phyloP scores from a whole-genome alignment of 2,113 vertebrate genomes.

The Myodes glareolus region DNA sequence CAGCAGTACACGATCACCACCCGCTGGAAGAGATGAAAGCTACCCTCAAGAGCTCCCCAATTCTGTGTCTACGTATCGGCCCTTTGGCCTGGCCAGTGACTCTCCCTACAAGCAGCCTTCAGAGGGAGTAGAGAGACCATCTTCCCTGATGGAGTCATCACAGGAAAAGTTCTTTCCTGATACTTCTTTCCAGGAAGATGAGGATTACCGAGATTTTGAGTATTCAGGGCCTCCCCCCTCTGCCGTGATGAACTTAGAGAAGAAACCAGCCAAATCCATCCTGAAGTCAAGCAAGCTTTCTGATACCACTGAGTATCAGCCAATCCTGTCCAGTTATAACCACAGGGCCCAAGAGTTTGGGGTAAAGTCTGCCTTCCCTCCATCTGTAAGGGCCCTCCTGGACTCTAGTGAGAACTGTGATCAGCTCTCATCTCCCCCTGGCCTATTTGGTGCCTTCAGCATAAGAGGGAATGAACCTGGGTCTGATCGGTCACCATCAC shows the following conservation, averaged over 20 bases:
- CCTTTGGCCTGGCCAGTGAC: slow-evolving; percentile 84
- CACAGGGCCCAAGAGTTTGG: slow-evolving; percentile 85
- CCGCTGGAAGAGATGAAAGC: slow-evolving; percentile 83
- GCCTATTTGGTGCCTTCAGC: slow-evolving; percentile 83
- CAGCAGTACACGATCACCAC: slow-evolving; percentile 87
- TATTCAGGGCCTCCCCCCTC: slow-evolving; percentile 85
- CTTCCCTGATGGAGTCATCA: slow-evolving; percentile 86
- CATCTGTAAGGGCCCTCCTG: slow-evolving; percentile 82
- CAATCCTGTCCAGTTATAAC: slow-evolving; percentile 82
- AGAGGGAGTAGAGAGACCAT: slow-evolving; percentile 84
- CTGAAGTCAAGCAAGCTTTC: slow-evolving; percentile 86
- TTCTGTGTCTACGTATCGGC: slow-evolving; percentile 82
- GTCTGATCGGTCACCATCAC: slow-evolving; percentile 82
- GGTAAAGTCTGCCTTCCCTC: slow-evolving; percentile 83
- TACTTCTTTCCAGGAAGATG: slow-evolving; percentile 88
- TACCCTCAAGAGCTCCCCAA: slow-evolving; percentile 85
- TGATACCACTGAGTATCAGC: slow-evolving; percentile 83
- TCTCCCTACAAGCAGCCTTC: slow-evolving; percentile 85
- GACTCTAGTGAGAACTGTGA: slow-evolving; percentile 85
- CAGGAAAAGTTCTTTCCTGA: slow-evolving; percentile 89
- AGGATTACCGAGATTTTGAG: slow-evolving; percentile 89
- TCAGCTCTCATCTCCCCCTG: slow-evolving; percentile 77
- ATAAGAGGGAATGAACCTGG: slow-evolving; percentile 83
- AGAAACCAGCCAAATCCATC: slow-evolving; percentile 88
- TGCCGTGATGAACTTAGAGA: slow-evolving; percentile 87